phyloP scores from a whole-genome alignment of 2,797 vertebrate genomes.

The Anguilla pacifica region DNA sequence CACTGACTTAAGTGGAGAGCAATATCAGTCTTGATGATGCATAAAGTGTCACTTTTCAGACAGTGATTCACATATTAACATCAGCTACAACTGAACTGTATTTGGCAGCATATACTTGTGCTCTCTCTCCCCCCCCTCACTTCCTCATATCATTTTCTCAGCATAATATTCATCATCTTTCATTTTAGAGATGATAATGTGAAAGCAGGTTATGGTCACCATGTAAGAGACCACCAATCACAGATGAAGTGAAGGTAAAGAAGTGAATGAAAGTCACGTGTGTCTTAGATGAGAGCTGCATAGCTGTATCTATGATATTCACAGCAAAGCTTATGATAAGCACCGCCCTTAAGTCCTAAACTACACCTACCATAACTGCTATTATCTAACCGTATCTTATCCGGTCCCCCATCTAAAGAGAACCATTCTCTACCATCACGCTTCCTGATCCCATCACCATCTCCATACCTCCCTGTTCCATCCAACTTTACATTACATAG shows the following conservation, averaged over 20 bases:
- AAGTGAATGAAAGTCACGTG: conserved; percentile 57
- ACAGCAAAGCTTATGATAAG: conserved; percentile 38
- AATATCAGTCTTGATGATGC: conserved; percentile 50
- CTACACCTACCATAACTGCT: background rate
- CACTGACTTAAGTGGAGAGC: conserved; percentile 47
- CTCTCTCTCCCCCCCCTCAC: background rate
- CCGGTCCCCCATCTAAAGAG: background rate
- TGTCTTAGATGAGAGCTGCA: conserved; percentile 22
- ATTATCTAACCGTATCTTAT: background rate
- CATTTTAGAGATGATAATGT: conserved; percentile 13
- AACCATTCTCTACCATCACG: background rate
- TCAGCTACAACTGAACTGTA: conserved; percentile 57
- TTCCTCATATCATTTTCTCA: background rate
- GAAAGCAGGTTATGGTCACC: conserved; percentile 2
- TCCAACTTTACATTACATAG: background rate
- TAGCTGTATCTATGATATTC: background rate
- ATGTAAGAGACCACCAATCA: conserved; percentile 18
- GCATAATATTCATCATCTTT: conserved; percentile 5
- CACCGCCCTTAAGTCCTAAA: conserved; percentile 14
- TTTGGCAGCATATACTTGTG: conserved; percentile 37
- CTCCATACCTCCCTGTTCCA: background rate
- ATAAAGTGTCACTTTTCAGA: conserved; percentile 57
- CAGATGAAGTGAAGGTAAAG: conserved; percentile 62
- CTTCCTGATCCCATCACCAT: background rate
- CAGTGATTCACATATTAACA: conserved; percentile 58